Conservation (phyloP, 1,140 invertebrate species). For the Prorops nasuta region DNA sequence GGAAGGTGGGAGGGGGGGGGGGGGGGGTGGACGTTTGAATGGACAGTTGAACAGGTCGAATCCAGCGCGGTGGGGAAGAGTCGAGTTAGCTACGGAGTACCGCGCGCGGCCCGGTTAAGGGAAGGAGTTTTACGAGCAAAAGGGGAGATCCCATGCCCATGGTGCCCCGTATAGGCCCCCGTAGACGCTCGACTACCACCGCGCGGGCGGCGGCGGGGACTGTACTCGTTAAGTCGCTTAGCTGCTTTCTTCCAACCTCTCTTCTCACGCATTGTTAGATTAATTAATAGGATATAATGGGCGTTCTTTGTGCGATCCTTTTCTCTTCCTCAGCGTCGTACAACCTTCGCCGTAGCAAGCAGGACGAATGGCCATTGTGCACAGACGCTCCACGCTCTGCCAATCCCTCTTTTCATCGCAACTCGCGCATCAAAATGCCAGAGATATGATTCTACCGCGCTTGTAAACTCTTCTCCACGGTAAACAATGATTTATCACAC, state of each 20-base stretch:
- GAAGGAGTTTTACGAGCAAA: constrained; percentile 32
- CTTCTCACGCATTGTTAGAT: constrained; percentile 33
- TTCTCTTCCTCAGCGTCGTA: constrained; percentile 12
- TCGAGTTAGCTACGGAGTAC: too few relatives aligned
- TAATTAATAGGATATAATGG: constrained; percentile 32
- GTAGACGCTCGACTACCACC: too few relatives aligned
- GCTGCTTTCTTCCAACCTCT: constrained; percentile 24
- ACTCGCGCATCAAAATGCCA: too few relatives aligned
- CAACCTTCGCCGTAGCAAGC: background rate
- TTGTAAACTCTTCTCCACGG: too few relatives aligned
- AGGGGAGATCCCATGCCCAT: constrained; percentile 12
- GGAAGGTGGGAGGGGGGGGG: too few relatives aligned
- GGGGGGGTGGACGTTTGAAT: constrained; percentile 37
- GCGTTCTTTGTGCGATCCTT: constrained; percentile 23
- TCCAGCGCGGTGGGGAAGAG: too few relatives aligned
- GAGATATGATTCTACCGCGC: too few relatives aligned
- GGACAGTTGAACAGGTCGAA: constrained; percentile 18
- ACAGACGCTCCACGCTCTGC: background rate
- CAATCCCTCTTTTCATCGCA: background rate
- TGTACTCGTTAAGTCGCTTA: constrained; percentile 27
- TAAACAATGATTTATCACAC: too few relatives aligned
- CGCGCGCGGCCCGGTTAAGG: too few relatives aligned
- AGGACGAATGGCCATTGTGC: background rate
- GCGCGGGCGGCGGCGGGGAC: constrained; percentile 9
- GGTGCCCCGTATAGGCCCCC: background rate